Conservation (phyloP, 2,797 vertebrate species). For the Vireo griseus region DNA sequence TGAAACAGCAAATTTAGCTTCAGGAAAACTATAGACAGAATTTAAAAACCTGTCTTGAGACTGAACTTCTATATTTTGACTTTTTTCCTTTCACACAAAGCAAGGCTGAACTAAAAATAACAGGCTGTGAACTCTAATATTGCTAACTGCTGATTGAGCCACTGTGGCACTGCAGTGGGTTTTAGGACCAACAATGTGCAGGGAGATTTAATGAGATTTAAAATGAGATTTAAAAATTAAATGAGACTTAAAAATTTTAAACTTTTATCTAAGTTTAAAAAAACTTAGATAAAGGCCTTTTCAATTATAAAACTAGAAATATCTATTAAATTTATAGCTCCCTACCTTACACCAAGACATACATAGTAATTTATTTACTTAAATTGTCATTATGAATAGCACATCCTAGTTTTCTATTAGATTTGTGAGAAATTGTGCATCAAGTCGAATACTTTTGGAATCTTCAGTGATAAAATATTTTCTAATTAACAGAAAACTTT, state of each 20-base stretch:
- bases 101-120: slow-evolving; percentile 61
- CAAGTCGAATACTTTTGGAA: not conserved
- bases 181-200: slow-evolving; percentile 30
- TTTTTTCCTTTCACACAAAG: slow-evolving; percentile 34
- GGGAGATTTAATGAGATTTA: not conserved
- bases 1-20: slow-evolving; percentile 49
- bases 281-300: not conserved
- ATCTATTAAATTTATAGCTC: not conserved
- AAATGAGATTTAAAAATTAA: not conserved
- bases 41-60: slow-evolving; percentile 29
- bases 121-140: not conserved
- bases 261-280: no score
- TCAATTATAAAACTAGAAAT: not conserved
- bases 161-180: slow-evolving; percentile 22
- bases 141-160: slow-evolving; percentile 42
- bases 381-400: not conserved
- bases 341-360: not conserved
- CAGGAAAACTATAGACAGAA: slow-evolving; percentile 4
- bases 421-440: not conserved
- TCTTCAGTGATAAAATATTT: not conserved
- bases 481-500: not conserved
- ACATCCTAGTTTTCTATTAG: not conserved
- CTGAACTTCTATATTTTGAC: slow-evolving; percentile 9
- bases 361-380: not conserved
- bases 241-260: no score